Base-by-base conservation (phyloP, 2,113 vertebrate genomes). In the Toxotes chatareus region DNA sequence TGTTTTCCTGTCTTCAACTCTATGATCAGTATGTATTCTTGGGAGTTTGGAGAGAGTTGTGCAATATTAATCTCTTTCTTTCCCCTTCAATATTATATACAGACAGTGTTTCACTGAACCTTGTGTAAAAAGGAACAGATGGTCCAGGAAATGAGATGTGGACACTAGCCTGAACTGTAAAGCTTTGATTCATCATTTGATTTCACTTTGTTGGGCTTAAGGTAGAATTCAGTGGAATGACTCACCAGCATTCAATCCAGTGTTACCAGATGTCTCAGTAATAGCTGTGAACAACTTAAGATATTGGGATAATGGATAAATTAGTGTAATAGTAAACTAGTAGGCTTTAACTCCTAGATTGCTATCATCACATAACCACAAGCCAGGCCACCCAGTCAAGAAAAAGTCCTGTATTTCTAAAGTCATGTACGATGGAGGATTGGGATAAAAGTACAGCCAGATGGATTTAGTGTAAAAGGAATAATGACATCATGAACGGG, bases 41-140 rank as follows among this genome's bases (percentile, higher is more conserved):
- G 51, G 11, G 63, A 73, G 40, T 38, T 10, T 23, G 36, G 12
- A 49, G 13, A 61, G 13, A 62, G n/a, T 56, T 81, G 53, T 40
- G 47, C 65, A 57, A 44, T 65, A 59, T 67, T 65, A 53, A 63
- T 76, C 46, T 57, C 21, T 32, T 19, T 36, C 49, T 70, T 47
- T 73, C n/a, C 42, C 38, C 66, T 53, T 85, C 62, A 38, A 17
- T 56, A 60, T 84, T 82, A 40, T 40, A 67, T 51, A 53, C 79
- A 83, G 72, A 67, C 49, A 27, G 55, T 23, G 40, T 36, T 88
- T 82, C 63, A 44, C 60, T 77, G 66, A 86, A 80, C 56, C 70
- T 59, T 44, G 64, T 88, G 79, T 90, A 84, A 89, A 69, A 72
- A 32, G 65, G 70, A 90, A 84, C 92, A 92, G 86, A 87, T 91